A percentile compares a stretch with the other conserved stretches of the same genome.
phyloP scores from a whole-genome alignment of 2,888 invertebrate species.

The Pogonocherus hispidulus region DNA sequence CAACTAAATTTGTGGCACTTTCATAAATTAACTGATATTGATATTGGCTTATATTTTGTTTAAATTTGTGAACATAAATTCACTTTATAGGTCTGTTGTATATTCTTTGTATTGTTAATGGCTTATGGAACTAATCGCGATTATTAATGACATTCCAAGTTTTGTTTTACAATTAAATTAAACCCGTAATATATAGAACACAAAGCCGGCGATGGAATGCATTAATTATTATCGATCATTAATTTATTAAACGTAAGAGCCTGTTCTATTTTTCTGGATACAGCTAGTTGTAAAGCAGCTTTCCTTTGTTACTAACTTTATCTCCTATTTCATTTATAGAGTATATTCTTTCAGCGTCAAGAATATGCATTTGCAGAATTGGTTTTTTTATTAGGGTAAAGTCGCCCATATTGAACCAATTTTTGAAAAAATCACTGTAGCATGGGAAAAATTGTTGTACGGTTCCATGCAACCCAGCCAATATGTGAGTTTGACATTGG shows the following conservation, averaged over 20 bases:
- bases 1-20: constrained; percentile 67
- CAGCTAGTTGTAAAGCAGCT: background rate
- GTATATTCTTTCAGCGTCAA: no score
- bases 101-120: constrained; percentile 56
- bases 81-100: constrained; percentile 58
- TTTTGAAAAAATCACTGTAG: no score
- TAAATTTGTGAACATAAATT: constrained; percentile 65
- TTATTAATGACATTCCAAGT: constrained; percentile 51
- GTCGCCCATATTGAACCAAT: no score
- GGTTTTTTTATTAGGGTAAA: no score
- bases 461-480: no score
- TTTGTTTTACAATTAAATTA: constrained; percentile 39
- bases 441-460: no score
- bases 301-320: background rate
- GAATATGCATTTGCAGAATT: no score
- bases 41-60: constrained; percentile 67
- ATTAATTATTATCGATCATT: constrained; percentile 19
- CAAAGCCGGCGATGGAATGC: constrained; percentile 16
- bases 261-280: background rate
- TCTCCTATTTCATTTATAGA: no score
- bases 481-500: no score
- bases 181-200: constrained; percentile 24
- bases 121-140: constrained; percentile 49
- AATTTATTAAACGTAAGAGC: constrained; percentile 7
- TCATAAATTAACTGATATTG: constrained; percentile 67